Evolutionary conservation across 1,140 invertebrate species (phyloP).

Genomic region (Aleiodes sp.): DNA sequence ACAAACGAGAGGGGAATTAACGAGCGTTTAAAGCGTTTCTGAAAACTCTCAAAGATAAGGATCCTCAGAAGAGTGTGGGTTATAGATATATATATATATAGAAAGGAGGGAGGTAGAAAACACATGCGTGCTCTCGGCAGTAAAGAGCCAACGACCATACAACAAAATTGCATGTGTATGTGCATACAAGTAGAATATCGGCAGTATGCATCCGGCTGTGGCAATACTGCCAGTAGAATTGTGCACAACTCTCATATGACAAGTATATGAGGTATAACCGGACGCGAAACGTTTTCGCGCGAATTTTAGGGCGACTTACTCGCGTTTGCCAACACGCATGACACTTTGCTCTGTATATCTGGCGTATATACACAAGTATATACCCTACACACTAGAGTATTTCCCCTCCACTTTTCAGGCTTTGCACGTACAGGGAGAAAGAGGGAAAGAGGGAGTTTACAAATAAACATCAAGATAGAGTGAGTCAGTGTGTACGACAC

Average conservation of each 20-base stretch:
- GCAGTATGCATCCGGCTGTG: conserved; percentile 13
- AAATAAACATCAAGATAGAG: conserved; percentile 14
- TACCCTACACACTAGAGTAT: too few species aligned
- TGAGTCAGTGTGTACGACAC: background rate
- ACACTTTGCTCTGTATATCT: background rate
- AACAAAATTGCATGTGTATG: background rate
- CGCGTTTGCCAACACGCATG: conserved; percentile 3
- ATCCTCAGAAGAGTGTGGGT: conserved; percentile 34
- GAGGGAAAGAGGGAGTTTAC: background rate
- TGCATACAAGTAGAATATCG: conserved; percentile 29
- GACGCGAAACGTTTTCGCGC: conserved; percentile 32
- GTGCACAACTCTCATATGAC: background rate
- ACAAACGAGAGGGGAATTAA: conserved; percentile 41
- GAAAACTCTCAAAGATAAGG: conserved; percentile 47
- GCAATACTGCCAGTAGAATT: background rate
- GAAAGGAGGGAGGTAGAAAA: background rate
- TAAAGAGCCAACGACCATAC: background rate
- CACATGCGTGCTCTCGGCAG: background rate
- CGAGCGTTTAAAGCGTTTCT: conserved; percentile 50
- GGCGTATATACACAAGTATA: too few species aligned
- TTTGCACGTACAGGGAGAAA: background rate
- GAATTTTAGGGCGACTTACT: conserved; percentile 9
- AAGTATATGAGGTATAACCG: conserved; percentile 33
- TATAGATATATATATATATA: too few species aligned
- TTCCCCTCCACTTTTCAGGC: background rate